These are phyloP conservation scores for Propithecus deckenii DNA, from an alignment of 2,797 vertebrate species.

Conservation along the genomic window DNA sequence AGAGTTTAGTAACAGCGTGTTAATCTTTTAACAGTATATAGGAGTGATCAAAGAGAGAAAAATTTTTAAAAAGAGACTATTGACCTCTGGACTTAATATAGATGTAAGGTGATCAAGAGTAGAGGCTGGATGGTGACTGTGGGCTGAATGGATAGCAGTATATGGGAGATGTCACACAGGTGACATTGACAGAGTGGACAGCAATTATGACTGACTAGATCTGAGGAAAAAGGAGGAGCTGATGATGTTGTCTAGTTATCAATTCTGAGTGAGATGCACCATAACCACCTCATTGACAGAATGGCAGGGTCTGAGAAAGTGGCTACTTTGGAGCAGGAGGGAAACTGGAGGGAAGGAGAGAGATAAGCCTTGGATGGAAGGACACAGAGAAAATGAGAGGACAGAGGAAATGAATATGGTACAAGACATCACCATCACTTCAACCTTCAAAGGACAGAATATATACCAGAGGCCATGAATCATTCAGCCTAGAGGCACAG, in stretches of 20 bases:
- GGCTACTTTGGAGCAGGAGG: not conserved
- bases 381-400: not conserved
- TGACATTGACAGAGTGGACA: not conserved
- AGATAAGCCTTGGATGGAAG: slow-evolving; percentile 22
- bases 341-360: not conserved
- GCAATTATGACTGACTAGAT: not conserved
- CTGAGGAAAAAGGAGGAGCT: not conserved
- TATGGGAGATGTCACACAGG: not conserved
- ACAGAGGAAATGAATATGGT: not conserved
- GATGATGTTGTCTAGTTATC: not conserved
- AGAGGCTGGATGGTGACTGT: rapidly evolving
- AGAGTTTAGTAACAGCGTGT: not conserved
- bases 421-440: not conserved
- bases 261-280: not conserved
- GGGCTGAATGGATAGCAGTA: no score
- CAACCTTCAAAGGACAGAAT: slow-evolving; percentile 24
- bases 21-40: not conserved
- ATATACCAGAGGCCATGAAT: not conserved
- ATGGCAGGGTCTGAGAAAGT: not conserved
- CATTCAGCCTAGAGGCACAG: not conserved
- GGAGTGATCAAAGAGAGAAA: not conserved
- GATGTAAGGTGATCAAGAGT: not conserved
- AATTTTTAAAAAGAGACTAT: not conserved
- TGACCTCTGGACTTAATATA: not conserved
- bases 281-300: not conserved